Base-by-base conservation (phyloP, 1,140 invertebrate genomes). In the Ceratosolen solmsi region DNA sequence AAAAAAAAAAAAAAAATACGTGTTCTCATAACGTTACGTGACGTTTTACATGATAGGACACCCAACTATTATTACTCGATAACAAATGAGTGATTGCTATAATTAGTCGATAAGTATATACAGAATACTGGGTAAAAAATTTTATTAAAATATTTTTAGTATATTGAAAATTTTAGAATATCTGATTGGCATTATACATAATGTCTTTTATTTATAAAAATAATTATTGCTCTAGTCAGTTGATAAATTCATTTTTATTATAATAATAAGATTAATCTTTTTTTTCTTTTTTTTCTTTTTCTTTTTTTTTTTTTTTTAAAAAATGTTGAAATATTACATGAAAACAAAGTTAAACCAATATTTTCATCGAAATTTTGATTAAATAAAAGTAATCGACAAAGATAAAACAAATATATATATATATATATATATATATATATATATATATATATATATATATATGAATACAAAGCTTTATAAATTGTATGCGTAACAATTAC, bases 51-150 rank as follows among this genome's bases (percentile, higher is more conserved):
- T 22, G n/a, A 30, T 5, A 20, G 60, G 1, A 15, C 30, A 36
- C 13, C 36, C 36, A 65, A 36, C 4, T 65, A 33, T 65, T 36
- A 65, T 36, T 30, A 22, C 27, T 36, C 60, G 36, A 65, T 20
- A 20, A n/a, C 17, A 36, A 38, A 36, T 68, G 11, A 68, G n/a
- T 2, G 11, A 38, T n/a, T 38, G 17, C 22, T 38, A 33, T 27
- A 25, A 63, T 33, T 36, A 63, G 1, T 63, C n/a, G 3, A 25
- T 63, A 63, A 63, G 8, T 38, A 68, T 68, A n/a, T 68, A 68
- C 63, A 68, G 38, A 68, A 68, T 68, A 68, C 63, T 68, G 63
- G 33, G 27, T 38, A 68, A 33, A 38, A 20, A 38, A 20, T 15
- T 36, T 17, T 68, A n/a, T 2, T 68, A 68, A 54, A 22, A 54